phyloP scores from a whole-genome alignment of 2,797 vertebrate species.

The Melanotaenia boesemani region DNA sequence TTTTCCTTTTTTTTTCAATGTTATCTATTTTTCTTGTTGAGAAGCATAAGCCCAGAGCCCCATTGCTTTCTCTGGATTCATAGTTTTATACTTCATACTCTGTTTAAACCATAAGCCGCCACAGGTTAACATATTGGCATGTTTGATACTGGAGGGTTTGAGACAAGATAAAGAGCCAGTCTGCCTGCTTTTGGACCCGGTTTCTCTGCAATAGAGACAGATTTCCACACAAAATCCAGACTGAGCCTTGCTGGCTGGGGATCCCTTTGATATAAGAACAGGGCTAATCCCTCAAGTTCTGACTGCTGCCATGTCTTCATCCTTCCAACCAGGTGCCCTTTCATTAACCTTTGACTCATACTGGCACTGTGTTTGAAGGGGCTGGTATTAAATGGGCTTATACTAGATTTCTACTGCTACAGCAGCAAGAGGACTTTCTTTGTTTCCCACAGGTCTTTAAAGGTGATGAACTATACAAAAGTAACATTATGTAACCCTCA shows the following conservation, averaged over 20 bases:
- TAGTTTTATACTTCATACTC: neutral
- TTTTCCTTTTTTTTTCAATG: too few relatives aligned
- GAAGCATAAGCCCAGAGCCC: too few relatives aligned
- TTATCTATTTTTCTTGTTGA: too few relatives aligned
- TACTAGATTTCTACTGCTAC: conserved; percentile 73
- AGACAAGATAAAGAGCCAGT: conserved; percentile 67
- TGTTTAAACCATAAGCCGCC: neutral
- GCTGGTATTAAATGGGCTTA: conserved; percentile 83
- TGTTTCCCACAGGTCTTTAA: conserved; percentile 81
- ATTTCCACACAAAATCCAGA: conserved; percentile 81
- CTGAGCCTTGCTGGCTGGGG: conserved; percentile 76
- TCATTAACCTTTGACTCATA: conserved; percentile 88
- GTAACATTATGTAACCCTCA: conserved; percentile 70
- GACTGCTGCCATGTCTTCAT: conserved; percentile 85
- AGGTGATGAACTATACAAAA: conserved; percentile 64
- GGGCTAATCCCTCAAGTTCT: conserved; percentile 83
- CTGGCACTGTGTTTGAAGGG: conserved; percentile 84
- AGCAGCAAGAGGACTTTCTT: conserved; percentile 53
- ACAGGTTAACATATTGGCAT: conserved; percentile 7
- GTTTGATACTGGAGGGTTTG: conserved; percentile 47
- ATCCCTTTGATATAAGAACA: conserved; percentile 87
- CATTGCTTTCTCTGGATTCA: neutral
- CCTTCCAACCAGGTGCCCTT: conserved; percentile 84
- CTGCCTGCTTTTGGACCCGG: conserved; percentile 53
- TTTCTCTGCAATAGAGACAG: conserved; percentile 76